Evolutionary conservation across 2,113 vertebrate genomes (phyloP).

Genomic region (Alectura lathami): DNA sequence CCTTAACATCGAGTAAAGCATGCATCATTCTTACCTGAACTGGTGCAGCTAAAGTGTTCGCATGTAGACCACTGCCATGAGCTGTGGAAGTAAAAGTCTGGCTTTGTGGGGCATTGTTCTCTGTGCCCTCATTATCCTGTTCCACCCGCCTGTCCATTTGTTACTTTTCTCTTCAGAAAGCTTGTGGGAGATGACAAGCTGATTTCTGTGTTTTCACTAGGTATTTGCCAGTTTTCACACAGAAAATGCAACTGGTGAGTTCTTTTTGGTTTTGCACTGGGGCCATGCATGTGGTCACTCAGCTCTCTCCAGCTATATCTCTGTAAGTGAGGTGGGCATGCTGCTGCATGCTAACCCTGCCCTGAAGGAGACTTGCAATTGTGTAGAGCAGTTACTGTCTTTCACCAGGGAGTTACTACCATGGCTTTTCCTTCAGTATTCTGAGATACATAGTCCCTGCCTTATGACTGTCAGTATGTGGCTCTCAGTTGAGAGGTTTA

Average conservation of each 20-base stretch:
- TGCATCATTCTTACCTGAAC: neutral
- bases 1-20: neutral
- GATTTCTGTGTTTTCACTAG: neutral
- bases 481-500: neutral
- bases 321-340: neutral
- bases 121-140: neutral
- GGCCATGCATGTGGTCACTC: accelerated
- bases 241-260: neutral
- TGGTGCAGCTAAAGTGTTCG: neutral
- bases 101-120: neutral
- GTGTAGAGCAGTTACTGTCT: neutral
- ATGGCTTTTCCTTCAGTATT: neutral
- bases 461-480: neutral
- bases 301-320: neutral
- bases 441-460: neutral
- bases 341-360: neutral
- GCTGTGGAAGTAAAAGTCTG: neutral
- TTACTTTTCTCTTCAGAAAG: neutral
- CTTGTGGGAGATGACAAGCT: neutral
- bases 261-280: neutral
- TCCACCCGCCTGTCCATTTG: neutral
- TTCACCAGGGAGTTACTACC: neutral
- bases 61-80: neutral
- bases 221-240: neutral
- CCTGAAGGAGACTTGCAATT: neutral